Evolutionary conservation across 2,113 vertebrate species (phyloP), one percentile per base, ranked within the genome.

Genomic region (Mobula birostris): DNA sequence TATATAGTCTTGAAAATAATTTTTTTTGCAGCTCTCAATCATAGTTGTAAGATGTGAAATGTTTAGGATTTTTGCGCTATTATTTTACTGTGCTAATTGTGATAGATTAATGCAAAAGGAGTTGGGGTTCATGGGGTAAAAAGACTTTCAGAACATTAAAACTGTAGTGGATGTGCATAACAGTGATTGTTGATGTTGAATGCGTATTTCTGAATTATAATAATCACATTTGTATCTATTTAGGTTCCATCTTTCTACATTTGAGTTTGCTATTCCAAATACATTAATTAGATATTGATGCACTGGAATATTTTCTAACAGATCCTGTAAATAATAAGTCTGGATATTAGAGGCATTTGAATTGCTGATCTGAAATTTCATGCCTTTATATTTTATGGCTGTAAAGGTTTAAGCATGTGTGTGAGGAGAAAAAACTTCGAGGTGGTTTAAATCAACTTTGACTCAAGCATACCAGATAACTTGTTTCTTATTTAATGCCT

Each of bases 361-460:
- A 72, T 70, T 21, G 32, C 68, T 40, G 66, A 92, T 70, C 19
- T 14, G 24, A 9, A 15, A 32, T 17, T 17, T 68, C n/a, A 32
- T 90, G 63, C 48, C 61, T 40, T 21, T 74, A 15, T 56, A 76
- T 76, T 27, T 93, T 93, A 21, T 29, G 66, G 70, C 36, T 93
- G 88, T 63, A 93, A 93, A 74, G 91, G 40, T 93, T 93, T 93
- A 93, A 72, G 40, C 74, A 21, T 93, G 15, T 93, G 48, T 74
- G 24, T 32, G 19, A 6, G 5, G 72, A 74, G 72, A 21, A 74
- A 74, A 74, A 4, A 2, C 19, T 74, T 74, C 15, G 2, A 74
- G 72, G 19, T 74, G 19, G 56, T 61, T 85, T 58, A 27, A 29
- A 61, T 85, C 21, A 85, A 85, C 56, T 74, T 74, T 70, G 72